Conservation (phyloP, 2,113 vertebrate species). For the Conger conger region DNA sequence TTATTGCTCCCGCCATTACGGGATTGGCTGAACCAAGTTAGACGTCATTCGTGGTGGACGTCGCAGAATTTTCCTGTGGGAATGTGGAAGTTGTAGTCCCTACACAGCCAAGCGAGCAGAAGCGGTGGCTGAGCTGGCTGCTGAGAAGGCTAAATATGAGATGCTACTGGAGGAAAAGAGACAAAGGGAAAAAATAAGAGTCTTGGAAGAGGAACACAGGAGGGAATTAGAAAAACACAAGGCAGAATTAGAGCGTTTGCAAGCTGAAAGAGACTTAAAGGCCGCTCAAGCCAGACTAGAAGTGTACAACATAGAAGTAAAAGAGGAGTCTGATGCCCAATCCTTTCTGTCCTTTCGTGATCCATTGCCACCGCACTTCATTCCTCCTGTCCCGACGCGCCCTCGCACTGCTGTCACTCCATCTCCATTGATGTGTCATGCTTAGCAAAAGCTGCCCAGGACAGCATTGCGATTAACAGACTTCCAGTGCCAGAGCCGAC, state of each 20-base stretch:
- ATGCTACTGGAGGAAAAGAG: too few species aligned
- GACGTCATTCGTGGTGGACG: too few species aligned
- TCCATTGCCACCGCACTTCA: too few species aligned
- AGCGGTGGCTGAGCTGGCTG: conserved; percentile 30
- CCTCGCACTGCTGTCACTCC: background rate
- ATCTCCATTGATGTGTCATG: background rate
- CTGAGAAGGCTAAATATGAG: conserved; percentile 27
- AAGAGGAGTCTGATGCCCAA: background rate
- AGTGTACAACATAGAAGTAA: background rate
- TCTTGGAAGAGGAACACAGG: background rate
- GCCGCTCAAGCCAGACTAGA: too few species aligned
- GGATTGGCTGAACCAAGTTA: too few species aligned
- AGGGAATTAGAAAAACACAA: too few species aligned
- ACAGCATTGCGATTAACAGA: conserved; percentile 18
- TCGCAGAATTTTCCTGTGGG: too few species aligned
- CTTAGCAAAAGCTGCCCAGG: conserved; percentile 1
- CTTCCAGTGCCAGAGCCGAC: conserved; percentile 25
- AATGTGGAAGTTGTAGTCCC: too few species aligned
- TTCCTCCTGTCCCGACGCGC: background rate
- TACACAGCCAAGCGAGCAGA: conserved; percentile 21
- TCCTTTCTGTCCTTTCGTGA: background rate
- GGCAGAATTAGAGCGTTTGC: too few species aligned
- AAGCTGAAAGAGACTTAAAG: too few species aligned
- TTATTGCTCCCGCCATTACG: too few species aligned
- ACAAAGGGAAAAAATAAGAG: background rate